Percentiles rank a stretch among this genome's conserved stretches.
These are phyloP conservation scores for Onychorhynchus coronatus DNA, from an alignment of 2,113 vertebrate species.

Conservation along the genomic window DNA sequence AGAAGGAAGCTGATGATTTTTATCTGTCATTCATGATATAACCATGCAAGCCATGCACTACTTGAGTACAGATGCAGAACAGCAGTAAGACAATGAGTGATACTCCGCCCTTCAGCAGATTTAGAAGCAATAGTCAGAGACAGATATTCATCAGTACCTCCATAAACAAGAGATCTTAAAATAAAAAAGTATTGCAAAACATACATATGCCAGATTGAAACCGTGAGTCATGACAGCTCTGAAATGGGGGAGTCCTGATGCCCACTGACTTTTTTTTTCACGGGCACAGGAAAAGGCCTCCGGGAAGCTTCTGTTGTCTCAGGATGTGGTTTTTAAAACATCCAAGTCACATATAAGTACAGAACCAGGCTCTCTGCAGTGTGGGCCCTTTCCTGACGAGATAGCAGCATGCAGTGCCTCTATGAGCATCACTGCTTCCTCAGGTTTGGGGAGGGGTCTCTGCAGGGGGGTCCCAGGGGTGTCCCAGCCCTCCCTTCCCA, in stretches of 20 bases:
- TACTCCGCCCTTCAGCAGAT: neutral
- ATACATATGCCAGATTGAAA: neutral
- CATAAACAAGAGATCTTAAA: neutral
- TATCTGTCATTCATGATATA: neutral
- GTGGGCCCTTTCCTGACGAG: rapidly evolving
- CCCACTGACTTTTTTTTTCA: neutral
- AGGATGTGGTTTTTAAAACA: neutral
- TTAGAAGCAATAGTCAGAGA: neutral
- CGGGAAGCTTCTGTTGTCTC: neutral
- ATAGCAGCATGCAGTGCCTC: rapidly evolving
- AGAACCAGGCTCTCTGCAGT: neutral
- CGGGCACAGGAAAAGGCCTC: neutral
- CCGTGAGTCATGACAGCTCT: neutral
- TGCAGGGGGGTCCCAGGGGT: too few relatives aligned
- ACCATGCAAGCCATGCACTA: neutral
- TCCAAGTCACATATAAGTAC: too few relatives aligned
- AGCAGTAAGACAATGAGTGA: neutral
- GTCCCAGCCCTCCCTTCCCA: neutral
- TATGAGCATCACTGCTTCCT: neutral
- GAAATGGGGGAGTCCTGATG: neutral
- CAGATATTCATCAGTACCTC: neutral
- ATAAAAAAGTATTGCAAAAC: neutral
- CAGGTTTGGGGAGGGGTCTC: neutral
- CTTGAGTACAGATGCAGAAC: neutral
- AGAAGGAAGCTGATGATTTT: neutral